phyloP scores from a whole-genome alignment of 2,797 vertebrate genomes.

The Sorex maritimensis region DNA sequence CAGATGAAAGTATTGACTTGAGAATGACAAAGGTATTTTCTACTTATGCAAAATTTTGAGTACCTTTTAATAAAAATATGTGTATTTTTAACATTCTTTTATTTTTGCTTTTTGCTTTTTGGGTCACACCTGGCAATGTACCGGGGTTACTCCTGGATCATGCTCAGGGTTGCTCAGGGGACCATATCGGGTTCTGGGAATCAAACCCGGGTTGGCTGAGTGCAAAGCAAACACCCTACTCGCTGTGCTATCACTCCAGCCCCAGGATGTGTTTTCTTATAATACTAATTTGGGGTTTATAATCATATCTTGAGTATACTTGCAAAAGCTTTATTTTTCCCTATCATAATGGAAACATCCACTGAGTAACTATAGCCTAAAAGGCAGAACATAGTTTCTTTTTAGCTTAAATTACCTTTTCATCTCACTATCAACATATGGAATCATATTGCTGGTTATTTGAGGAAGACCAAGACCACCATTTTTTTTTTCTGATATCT shows the following conservation, averaged over 20 bases:
- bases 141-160: neutral
- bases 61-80: slow-evolving; percentile 44
- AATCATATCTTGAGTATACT: slow-evolving; percentile 33
- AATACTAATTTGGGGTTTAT: neutral
- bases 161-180: neutral
- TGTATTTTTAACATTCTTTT: neutral
- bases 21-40: slow-evolving; percentile 40
- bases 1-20: neutral
- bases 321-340: slow-evolving; percentile 28
- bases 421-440: neutral
- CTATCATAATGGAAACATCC: neutral
- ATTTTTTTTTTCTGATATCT: slow-evolving; percentile 24
- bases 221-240: no score
- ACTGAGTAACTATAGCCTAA: neutral
- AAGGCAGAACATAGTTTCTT: neutral
- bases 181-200: no score
- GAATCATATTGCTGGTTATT: neutral
- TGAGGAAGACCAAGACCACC: neutral
- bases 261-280: no score
- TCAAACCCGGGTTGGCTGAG: no score
- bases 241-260: no score
- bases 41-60: slow-evolving; percentile 32
- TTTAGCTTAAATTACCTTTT: neutral
- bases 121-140: no score
- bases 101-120: no score